A percentile compares a stretch with the other conserved stretches of the same genome.
Evolutionary conservation across 1,140 invertebrate species (phyloP).

Genomic region (Dendrolimus kikuchii): DNA sequence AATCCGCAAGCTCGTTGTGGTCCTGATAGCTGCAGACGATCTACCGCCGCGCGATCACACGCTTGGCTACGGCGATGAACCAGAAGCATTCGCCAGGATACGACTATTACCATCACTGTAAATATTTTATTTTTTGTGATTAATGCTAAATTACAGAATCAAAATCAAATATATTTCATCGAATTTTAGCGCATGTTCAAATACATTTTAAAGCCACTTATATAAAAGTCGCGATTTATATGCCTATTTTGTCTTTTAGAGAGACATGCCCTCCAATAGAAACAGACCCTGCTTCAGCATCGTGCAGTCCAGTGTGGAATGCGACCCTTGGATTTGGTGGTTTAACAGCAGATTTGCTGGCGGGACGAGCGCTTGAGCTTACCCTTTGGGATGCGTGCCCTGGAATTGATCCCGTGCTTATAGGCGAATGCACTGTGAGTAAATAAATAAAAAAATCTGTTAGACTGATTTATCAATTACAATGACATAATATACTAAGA

Average conservation of each 20-base stretch:
- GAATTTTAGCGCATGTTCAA: too few relatives aligned
- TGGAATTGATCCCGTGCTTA: constrained; percentile 85
- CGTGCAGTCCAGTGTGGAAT: constrained; percentile 91
- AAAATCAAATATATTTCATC: neutral
- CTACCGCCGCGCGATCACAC: constrained; percentile 83
- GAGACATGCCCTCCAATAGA: constrained; percentile 81
- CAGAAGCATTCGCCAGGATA: constrained; percentile 88
- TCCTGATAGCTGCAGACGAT: constrained; percentile 87
- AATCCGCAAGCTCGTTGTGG: constrained; percentile 84
- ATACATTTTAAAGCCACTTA: too few relatives aligned
- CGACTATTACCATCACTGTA: constrained; percentile 83
- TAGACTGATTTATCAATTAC: constrained; percentile 1
- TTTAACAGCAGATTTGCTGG: constrained; percentile 82
- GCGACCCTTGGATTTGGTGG: constrained; percentile 88
- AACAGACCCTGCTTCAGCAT: constrained; percentile 86
- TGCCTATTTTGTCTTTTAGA: constrained; percentile 54
- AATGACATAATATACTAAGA: too few relatives aligned
- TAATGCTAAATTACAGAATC: neutral
- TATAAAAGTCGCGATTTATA: too few relatives aligned
- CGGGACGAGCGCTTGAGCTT: constrained; percentile 86
- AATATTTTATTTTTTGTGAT: constrained; percentile 45
- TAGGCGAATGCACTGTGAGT: constrained; percentile 88
- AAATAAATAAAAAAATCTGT: constrained; percentile 4
- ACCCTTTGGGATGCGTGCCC: constrained; percentile 90
- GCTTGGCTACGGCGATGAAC: constrained; percentile 80